A percentile compares a stretch with the other conserved stretches of the same genome.
Evolutionary conservation across 1,140 invertebrate species (phyloP).

Genomic region (Cyclina sinensis): DNA sequence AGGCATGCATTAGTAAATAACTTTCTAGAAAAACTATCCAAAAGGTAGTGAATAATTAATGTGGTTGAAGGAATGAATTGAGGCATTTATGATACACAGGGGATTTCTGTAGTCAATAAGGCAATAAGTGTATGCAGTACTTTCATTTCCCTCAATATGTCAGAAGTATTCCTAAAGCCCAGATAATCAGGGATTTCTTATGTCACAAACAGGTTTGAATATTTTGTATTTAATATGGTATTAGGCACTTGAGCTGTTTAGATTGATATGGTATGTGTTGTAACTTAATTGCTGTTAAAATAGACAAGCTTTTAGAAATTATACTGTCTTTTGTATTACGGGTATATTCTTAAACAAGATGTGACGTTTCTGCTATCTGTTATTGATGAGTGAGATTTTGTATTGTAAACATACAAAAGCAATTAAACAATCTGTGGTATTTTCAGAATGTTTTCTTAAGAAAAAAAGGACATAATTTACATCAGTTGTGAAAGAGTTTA

Average conservation of each 20-base stretch:
- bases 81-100: not conserved
- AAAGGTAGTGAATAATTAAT: slow-evolving; percentile 15
- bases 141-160: not conserved
- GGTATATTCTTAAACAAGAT: no score
- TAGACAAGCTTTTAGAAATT: no score
- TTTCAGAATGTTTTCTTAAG: not conserved
- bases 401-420: no score
- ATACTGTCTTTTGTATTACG: no score
- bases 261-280: not conserved
- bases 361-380: no score
- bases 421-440: not conserved
- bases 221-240: not conserved
- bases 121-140: not conserved
- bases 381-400: no score
- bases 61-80: not conserved
- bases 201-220: not conserved
- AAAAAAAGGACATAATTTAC: no score
- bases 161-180: not conserved
- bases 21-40: not conserved
- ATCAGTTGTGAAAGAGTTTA: no score
- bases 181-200: not conserved
- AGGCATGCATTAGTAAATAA: not conserved
- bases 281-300: no score
- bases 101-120: slow-evolving; percentile 13
- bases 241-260: not conserved